phyloP scores from a whole-genome alignment of 2,888 invertebrate genomes.

The Callyntrura guangdongensis region DNA sequence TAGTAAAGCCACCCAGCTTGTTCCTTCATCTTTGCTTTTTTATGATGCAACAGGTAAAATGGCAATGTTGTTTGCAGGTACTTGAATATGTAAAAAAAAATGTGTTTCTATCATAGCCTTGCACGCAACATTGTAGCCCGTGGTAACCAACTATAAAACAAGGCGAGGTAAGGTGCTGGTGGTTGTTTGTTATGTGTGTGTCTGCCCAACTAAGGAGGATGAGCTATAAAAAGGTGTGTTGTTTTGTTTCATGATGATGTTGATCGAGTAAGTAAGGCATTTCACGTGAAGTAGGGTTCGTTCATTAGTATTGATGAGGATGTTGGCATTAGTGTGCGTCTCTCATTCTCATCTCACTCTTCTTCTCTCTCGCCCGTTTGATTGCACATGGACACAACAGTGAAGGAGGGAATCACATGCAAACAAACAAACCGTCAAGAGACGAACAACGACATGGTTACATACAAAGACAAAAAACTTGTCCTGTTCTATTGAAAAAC shows the following conservation, averaged over 20 bases:
- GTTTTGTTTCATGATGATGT: not conserved
- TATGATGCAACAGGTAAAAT: conserved; percentile 50
- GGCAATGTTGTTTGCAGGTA: not conserved
- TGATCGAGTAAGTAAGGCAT: conserved; percentile 31
- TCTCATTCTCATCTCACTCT: not conserved
- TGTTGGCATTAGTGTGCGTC: not conserved
- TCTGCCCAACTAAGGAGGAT: not conserved
- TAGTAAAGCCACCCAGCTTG: conserved; percentile 76
- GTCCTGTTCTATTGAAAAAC: conserved; percentile 38
- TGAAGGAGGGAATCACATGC: not conserved
- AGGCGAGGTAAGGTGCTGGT: conserved; percentile 8
- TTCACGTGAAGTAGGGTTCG: conserved; percentile 43
- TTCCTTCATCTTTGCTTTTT: conserved; percentile 50
- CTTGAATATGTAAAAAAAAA: not conserved
- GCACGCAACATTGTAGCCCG: too few relatives aligned
- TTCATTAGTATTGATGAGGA: conserved; percentile 48
- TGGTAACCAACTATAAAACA: conserved; percentile 14
- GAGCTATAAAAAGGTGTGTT: conserved; percentile 51
- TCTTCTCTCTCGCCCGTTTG: not conserved
- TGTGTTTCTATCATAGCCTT: not conserved
- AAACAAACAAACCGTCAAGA: conserved; percentile 15
- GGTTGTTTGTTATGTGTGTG: not conserved
- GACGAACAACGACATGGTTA: not conserved
- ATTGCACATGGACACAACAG: conserved; percentile 1
- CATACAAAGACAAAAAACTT: conserved; percentile 31